These are phyloP conservation scores for Cuculus canorus DNA, from an alignment of 2,797 vertebrate genomes.

Conservation along the genomic window DNA sequence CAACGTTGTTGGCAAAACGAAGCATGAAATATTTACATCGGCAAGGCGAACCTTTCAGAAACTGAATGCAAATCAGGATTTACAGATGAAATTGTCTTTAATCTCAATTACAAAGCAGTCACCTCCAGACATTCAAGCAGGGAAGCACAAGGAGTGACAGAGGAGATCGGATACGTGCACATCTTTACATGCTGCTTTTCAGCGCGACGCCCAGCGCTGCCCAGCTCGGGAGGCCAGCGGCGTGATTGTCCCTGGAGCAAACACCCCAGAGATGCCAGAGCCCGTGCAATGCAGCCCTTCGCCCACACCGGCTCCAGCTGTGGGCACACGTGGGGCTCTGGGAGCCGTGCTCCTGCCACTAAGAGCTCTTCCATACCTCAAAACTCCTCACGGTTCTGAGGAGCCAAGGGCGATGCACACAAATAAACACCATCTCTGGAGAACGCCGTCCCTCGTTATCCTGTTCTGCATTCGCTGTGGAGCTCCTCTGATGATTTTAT, in stretches of 20 bases:
- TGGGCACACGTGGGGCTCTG: rapidly evolving
- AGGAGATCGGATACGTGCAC: rapidly evolving
- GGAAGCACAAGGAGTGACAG: background rate
- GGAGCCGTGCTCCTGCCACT: background rate
- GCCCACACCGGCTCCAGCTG: background rate
- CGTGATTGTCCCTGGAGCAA: background rate
- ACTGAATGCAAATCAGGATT: background rate
- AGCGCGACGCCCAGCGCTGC: rapidly evolving
- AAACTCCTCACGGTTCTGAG: background rate
- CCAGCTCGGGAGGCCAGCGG: rapidly evolving
- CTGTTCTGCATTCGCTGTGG: rapidly evolving
- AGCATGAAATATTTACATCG: background rate
- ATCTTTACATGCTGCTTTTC: rapidly evolving
- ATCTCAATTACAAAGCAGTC: background rate
- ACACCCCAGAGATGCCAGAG: too few species aligned
- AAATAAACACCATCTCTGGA: rapidly evolving
- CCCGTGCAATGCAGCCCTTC: rapidly evolving
- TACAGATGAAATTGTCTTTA: background rate
- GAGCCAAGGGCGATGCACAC: background rate
- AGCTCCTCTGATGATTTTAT: background rate
- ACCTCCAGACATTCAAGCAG: background rate
- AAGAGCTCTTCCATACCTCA: background rate
- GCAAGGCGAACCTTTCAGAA: background rate
- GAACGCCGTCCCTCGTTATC: rapidly evolving
- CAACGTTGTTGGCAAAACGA: background rate